Conservation (phyloP, 2,113 vertebrate species). For the Kryptolebias marmoratus region DNA sequence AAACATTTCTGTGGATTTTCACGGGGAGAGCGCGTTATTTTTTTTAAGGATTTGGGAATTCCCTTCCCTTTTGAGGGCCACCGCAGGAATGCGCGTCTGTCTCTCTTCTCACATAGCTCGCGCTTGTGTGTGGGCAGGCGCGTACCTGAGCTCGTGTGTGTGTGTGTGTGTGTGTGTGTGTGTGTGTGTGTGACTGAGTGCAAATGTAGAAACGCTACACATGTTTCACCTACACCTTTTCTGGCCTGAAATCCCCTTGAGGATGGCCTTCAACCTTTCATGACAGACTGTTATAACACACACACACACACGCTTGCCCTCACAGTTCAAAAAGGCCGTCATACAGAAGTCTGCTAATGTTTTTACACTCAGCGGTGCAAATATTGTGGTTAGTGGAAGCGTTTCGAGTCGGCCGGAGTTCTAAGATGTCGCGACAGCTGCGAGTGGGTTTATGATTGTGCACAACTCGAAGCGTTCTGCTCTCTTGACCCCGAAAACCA, state of each 20-base stretch:
- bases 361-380: constrained; percentile 69
- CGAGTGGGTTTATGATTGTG: constrained; percentile 57
- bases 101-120: constrained; percentile 75
- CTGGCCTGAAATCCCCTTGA: constrained; percentile 72
- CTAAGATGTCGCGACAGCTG: constrained; percentile 52
- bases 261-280: constrained; percentile 49
- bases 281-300: not conserved
- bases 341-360: constrained; percentile 54
- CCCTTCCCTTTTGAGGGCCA: constrained; percentile 84
- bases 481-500: constrained; percentile 59
- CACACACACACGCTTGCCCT: constrained; percentile 39
- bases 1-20: constrained; percentile 76
- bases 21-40: constrained; percentile 70
- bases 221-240: constrained; percentile 69
- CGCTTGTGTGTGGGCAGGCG: constrained; percentile 66
- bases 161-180: constrained; percentile 25
- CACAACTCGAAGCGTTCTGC: constrained; percentile 54
- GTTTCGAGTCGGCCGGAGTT: constrained; percentile 42
- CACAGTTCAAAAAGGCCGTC: constrained; percentile 44
- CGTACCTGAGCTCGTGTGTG: constrained; percentile 51
- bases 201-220: constrained; percentile 45
- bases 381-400: constrained; percentile 70
- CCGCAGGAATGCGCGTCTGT: constrained; percentile 88
- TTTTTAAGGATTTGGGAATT: constrained; percentile 75
- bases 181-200: constrained; percentile 18